Base-by-base conservation (phyloP, 1,140 invertebrate species). In the Hypothenemus hampei region DNA sequence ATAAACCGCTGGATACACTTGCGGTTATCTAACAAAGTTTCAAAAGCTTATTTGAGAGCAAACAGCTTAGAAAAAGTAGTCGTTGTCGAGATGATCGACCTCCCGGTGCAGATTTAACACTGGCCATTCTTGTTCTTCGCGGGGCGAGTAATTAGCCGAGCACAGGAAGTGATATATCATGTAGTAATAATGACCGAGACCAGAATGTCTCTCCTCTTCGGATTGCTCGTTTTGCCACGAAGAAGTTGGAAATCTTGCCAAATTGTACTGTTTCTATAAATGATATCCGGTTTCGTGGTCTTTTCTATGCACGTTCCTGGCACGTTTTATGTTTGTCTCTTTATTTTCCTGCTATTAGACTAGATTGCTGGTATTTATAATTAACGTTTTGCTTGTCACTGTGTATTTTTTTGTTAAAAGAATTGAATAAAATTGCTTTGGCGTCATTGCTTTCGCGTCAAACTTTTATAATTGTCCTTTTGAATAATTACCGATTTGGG, bases 151-250 rank as follows among this genome's bases (percentile, higher is more conserved):
- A 71, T 71, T 71, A 71, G 67, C 67, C 59, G 61, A 57, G 24
- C 64, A 66, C 65, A 68, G 69, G 69, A 71, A 71, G 66, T 65
- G 69, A 71, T 71, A 66, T 63, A 71, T 71, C 69, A 71, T 71
- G 66, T 64, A 62, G 65, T 70, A 71, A 71, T 70, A 69, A 71
- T 70, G 69, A 70, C 69, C 68, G 66, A 65, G 64, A 65, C 66
- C 60, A 66, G 65, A 69, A 69, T 67, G 69, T 65, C 60, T 64
- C 36, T 52, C 40, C 16, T 31, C 26, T 35, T 46, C 31, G 13
- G 13, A 26, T 39, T 47, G 52, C 52, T 47, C 33, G 52, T 47
- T 55, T 55, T 55, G 40, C 37, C n/a, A 44, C 13, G 21, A 31
- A 47, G 26, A 49, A 39, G 33, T 36, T 53, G 50, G 50, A 53